Base-by-base conservation (phyloP, 2,113 vertebrate species). In the Neolamprologus sp. region DNA sequence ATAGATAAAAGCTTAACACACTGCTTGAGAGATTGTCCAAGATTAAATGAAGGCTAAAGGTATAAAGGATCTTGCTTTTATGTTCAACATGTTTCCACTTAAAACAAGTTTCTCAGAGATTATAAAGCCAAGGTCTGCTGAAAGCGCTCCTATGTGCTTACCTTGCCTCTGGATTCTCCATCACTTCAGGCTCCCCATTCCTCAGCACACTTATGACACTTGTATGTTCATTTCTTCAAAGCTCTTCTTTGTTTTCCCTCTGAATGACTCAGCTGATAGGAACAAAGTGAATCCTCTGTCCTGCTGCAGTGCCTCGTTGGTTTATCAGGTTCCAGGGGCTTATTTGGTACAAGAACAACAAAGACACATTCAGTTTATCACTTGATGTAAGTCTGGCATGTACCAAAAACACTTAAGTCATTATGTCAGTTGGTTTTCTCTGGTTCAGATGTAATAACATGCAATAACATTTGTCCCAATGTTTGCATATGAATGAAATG, bases 131-230 rank as follows among this genome's bases (percentile, higher is more conserved):
- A n/a, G 17, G 1, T 6, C 10, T 28, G 10, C 33, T 78, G 9
- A 47, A 49, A 51, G 73, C 73, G 42, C 16, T 14, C n/a, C 31
- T 28, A 8, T 13, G 31, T 85, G 11, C 84, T 84, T 91, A 96
- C 95, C 93, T 92, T 58, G 89, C 90, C 63, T 93, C 88, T 84
- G 16, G 89, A 57, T 79, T 94, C 42, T 96, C 95, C 96, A 96
- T 96, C 87, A 95, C 80, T 91, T 83, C 47, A 65, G 79, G 55
- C 16, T 92, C 79, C 85, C 85, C 51, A 31, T 81, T 88, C 26
- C 84, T 79, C 37, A 80, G 51, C 23, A 60, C 37, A 60, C 5
- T 58, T 21, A 90, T 13, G 81, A 23, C 81, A 83, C 80, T 53
- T 81, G 90, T 31, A 16, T 17, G 1, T 55, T 33, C 55, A 87